Percentiles rank a stretch among this genome's conserved stretches.
These are phyloP conservation scores for Pavo muticus DNA, from an alignment of 2,113 vertebrate genomes.

Conservation along the genomic window DNA sequence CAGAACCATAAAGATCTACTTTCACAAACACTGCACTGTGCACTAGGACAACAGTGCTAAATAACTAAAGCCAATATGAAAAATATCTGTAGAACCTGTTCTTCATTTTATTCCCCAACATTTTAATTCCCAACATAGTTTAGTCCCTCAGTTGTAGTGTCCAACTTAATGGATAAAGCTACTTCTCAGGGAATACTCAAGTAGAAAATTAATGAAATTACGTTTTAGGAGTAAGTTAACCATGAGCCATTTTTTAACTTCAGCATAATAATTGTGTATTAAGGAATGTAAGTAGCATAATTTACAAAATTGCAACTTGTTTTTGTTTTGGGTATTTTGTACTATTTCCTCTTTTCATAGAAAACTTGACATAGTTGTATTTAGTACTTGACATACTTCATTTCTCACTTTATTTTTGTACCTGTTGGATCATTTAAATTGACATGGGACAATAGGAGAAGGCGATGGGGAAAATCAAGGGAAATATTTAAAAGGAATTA, in stretches of 20 bases:
- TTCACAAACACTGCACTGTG: not conserved
- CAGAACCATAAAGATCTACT: not conserved
- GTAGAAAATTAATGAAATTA: not conserved
- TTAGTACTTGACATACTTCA: not conserved
- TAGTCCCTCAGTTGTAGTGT: not conserved
- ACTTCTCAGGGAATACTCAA: not conserved
- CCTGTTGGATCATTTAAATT: not conserved
- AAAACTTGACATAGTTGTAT: not conserved
- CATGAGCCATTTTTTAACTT: not conserved
- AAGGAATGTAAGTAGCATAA: not conserved
- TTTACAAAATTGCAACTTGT: not conserved
- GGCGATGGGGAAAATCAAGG: too few species aligned
- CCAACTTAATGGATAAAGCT: not conserved
- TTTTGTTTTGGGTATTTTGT: not conserved
- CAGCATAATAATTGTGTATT: not conserved
- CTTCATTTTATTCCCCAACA: not conserved
- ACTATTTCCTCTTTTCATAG: not conserved
- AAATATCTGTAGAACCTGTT: not conserved
- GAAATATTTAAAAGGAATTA: too few species aligned
- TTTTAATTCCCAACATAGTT: not conserved
- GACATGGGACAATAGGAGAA: not conserved
- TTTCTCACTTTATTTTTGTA: not conserved
- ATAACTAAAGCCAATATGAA: not conserved
- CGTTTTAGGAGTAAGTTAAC: not conserved
- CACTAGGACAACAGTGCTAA: not conserved